phyloP scores from a whole-genome alignment of 2,113 vertebrate species.

The Naja naja region DNA sequence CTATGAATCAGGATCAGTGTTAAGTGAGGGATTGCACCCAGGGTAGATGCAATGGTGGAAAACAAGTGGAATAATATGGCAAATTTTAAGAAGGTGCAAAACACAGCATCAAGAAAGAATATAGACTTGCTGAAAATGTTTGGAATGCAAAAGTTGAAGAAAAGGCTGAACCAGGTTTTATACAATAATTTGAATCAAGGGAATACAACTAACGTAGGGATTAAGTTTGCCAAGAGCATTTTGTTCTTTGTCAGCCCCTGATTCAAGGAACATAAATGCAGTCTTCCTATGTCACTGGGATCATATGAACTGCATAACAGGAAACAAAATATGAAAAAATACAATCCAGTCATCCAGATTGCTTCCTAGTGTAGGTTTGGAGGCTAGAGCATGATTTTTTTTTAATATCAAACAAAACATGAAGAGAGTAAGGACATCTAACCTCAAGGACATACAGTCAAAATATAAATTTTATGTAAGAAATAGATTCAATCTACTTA shows the following conservation, averaged over 20 bases:
- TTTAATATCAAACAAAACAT: neutral
- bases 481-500: neutral
- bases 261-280: neutral
- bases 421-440: neutral
- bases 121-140: neutral
- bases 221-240: neutral
- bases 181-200: neutral
- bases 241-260: neutral
- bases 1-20: neutral
- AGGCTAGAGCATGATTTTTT: neutral
- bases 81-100: neutral
- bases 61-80: neutral
- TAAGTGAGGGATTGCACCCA: neutral
- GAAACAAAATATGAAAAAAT: neutral
- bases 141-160: neutral
- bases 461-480: neutral
- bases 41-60: neutral
- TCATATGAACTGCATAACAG: neutral
- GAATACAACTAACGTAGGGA: neutral
- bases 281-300: neutral
- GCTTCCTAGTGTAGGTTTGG: neutral
- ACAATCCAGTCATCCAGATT: neutral
- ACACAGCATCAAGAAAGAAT: neutral
- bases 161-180: neutral
- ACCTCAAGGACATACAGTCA: neutral